phyloP scores from a whole-genome alignment of 1,140 invertebrate genomes.

The Neotoxoptera formosana region DNA sequence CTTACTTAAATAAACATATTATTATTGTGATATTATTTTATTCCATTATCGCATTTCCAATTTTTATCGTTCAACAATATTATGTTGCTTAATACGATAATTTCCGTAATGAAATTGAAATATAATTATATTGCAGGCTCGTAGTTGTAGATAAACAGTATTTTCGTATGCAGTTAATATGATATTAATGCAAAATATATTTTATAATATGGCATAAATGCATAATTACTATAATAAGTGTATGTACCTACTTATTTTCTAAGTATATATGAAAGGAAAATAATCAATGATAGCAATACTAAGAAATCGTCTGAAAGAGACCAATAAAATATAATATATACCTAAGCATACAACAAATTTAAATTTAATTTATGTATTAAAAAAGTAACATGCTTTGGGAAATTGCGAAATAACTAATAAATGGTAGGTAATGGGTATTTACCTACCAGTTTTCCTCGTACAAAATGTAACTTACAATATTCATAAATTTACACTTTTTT shows the following conservation, averaged over 20 bases:
- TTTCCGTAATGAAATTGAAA: not conserved
- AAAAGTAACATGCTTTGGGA: not conserved
- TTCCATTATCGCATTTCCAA: not conserved
- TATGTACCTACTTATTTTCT: not conserved
- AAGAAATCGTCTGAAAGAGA: constrained; percentile 1
- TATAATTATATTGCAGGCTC: not conserved
- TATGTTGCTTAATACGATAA: not conserved
- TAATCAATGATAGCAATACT: not conserved
- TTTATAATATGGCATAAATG: not conserved
- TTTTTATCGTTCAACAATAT: not conserved
- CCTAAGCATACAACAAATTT: not conserved
- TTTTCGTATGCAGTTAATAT: not conserved
- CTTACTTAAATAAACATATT: not conserved
- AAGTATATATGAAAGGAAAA: not conserved
- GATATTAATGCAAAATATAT: not conserved
- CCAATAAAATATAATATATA: not conserved
- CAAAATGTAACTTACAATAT: not conserved
- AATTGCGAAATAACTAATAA: not conserved
- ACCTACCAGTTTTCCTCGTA: not conserved
- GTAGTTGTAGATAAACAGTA: not conserved
- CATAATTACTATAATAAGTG: not conserved
- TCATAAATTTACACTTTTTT: not conserved
- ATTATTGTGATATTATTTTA: not conserved
- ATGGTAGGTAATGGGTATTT: not conserved
- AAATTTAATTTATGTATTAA: not conserved